Evolutionary conservation across 2,797 vertebrate species (phyloP).

Genomic region (Tenualosa thibaudeaui): DNA sequence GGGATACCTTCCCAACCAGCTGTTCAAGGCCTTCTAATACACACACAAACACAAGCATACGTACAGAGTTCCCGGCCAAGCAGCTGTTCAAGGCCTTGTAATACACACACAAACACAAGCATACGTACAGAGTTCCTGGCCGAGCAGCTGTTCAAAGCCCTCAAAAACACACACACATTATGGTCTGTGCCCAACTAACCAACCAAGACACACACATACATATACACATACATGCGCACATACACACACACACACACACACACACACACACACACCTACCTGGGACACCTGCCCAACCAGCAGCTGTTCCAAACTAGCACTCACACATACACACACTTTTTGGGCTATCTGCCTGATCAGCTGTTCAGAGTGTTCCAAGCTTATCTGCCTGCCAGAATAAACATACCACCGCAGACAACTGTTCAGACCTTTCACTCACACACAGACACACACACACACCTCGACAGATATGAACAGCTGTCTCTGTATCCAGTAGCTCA

Average conservation of each 20-base stretch:
- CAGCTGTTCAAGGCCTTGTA: slow-evolving; percentile 73
- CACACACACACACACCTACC: background rate
- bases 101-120: background rate
- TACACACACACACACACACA: background rate
- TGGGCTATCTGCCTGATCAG: background rate
- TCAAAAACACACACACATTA: background rate
- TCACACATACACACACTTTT: background rate
- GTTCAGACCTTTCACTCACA: background rate
- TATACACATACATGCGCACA: background rate
- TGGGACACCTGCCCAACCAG: background rate
- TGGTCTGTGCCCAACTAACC: background rate
- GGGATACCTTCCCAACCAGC: slow-evolving; percentile 94
- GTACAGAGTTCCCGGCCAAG: too few relatives aligned
- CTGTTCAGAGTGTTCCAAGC: background rate
- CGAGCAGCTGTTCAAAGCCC: background rate
- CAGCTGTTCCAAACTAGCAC: background rate
- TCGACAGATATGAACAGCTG: background rate
- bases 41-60: background rate
- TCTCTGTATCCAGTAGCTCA: slow-evolving; percentile 5
- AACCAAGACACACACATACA: background rate
- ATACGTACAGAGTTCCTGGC: too few relatives aligned
- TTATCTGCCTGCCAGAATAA: background rate
- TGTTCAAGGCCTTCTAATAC: slow-evolving; percentile 74
- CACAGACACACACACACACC: background rate
- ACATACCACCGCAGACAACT: background rate